Evolutionary conservation across 2,888 invertebrate genomes (phyloP), one percentile per base, ranked within the genome.

Genomic region (Torymus texanus): DNA sequence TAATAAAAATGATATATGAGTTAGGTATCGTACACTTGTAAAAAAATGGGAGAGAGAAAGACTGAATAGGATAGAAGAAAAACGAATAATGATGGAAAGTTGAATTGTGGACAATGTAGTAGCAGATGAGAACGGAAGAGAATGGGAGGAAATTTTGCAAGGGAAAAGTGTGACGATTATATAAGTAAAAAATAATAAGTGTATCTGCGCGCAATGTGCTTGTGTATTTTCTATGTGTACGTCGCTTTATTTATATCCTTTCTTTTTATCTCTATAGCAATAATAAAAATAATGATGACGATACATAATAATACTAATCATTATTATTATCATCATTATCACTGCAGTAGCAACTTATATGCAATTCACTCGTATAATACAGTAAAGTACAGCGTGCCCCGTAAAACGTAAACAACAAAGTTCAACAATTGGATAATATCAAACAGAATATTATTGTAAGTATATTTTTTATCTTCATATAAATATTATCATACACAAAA

Each of bases 381-480:
- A 89, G 83, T 89, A 88, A 89, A 89, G 89, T 89, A 89, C 89
- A 89, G 86, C 84, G 87, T 88, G 89, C 89, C 89, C 86, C 85
- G 85, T 85, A 87, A 86, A 89, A 88, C 88, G 87, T 88, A 89
- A 89, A 88, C 89, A 89, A 89, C 88, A 89, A 89, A 85, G 88
- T 86, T 89, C 86, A 89, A 89, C 89, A 89, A 88, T 88, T 85
- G 85, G 87, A 89, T 89, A 89, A 89, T 89, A 89, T 89, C 87
- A 88, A 89, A 89, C 89, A 88, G 88, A 89, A 89, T 88, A 88
- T 84, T 84, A 83, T 78, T 82, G 82, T 83, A 83, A 80, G 82
- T 83, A 84, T 87, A 81, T 79, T 56, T 66, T 68, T 65, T 41
- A 41, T 81, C 83, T 82, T 84, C 83, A 84, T 86, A 88, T 87